Evolutionary conservation across 2,797 vertebrate species (phyloP), one percentile per base, ranked within the genome.

Genomic region (Poeciliopsis turneri): DNA sequence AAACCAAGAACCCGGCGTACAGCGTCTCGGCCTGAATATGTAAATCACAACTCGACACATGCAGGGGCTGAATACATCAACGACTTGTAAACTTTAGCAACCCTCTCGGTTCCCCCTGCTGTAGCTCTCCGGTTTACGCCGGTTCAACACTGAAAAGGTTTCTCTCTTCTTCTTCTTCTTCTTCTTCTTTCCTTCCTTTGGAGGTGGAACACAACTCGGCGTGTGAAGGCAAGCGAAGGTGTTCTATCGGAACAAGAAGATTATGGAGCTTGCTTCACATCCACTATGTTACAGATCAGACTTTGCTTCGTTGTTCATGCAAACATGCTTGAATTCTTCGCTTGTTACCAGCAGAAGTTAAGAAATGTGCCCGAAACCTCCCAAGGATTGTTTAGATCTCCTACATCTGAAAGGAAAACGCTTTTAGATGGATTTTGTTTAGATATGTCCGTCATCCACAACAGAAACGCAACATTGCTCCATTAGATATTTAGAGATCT

Each of bases 41-140:
- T 49, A 79, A 85, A 82, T 88, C 72, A 55, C 12, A 49, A 13
- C 30, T 70, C 77, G 77, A 82, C 61, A n/a, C 83, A 90, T 82
- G 82, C 86, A 86, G 74, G 76, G 76, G 59, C 53, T 68, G 74
- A 87, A 88, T 71, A 13, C 15, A 12, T 64, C 74, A 77, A 81
- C 57, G 82, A 79, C 86, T 82, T 81, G 84, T 87, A 81, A 89
- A 88, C 78, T 83, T 79, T 84, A 75, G 61, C 30, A 76, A 71
- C 78, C 57, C 69, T 80, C 8, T 88, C 82, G 78, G 85, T 86
- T 90, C 72, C 77, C 72, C 75, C 74, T 25, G 59, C 76, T 25
- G 82, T n/a, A 36, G 79, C 80, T 88, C 77, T 86, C 78, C 83
- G 43, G 36, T 43, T 69, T n/a, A 39, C 3, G 20, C 16, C 9